A percentile compares a stretch with the other conserved stretches of the same genome.
Conservation (phyloP, 2,113 vertebrate species). For the Eidolon helvum region DNA sequence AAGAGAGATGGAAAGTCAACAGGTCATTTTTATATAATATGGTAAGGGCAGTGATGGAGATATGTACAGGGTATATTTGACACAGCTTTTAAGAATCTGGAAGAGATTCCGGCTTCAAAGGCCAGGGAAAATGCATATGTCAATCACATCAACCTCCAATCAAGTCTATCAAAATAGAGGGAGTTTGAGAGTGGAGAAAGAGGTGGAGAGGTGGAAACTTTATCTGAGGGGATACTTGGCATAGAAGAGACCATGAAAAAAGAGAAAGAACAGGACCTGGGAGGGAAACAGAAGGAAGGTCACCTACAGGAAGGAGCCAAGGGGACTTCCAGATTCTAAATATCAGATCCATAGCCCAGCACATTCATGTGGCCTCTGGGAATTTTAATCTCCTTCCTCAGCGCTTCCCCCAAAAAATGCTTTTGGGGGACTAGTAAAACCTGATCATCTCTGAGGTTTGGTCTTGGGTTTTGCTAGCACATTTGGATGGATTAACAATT, state of each 20-base stretch:
- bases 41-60: background rate
- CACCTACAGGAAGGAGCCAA: background rate
- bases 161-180: background rate
- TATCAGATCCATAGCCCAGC: background rate
- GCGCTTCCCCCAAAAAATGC: accelerated
- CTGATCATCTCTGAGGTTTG: background rate
- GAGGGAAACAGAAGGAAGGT: background rate
- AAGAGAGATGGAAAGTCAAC: background rate
- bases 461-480: background rate
- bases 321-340: background rate
- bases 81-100: background rate
- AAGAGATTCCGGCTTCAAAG: background rate
- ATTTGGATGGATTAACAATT: background rate
- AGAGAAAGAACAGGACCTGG: background rate
- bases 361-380: background rate
- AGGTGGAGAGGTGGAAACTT: background rate
- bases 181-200: background rate
- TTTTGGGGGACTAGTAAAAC: background rate
- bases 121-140: background rate
- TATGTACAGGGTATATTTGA: background rate
- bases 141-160: background rate
- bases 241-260: background rate
- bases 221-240: background rate
- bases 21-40: background rate
- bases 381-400: background rate